phyloP scores from a whole-genome alignment of 2,888 invertebrate species.

The Lasioglossum malachurum region DNA sequence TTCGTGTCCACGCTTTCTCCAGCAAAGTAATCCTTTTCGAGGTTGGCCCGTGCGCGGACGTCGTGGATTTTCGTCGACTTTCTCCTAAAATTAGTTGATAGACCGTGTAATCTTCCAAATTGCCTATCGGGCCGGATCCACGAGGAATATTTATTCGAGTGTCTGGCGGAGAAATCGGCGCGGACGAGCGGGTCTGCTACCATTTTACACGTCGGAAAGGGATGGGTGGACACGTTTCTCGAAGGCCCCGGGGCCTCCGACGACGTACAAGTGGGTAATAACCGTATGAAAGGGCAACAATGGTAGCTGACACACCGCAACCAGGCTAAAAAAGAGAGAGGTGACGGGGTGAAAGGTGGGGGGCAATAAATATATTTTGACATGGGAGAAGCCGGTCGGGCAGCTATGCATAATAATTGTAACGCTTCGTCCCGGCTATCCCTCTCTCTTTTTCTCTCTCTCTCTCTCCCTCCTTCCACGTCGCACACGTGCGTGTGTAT shows the following conservation, averaged over 20 bases:
- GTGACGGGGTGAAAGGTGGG: slow-evolving; percentile 52
- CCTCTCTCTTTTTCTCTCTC: not conserved
- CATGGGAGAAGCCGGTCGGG: slow-evolving; percentile 80
- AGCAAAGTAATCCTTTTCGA: slow-evolving; percentile 28
- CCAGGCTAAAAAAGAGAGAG: slow-evolving; percentile 63
- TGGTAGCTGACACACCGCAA: slow-evolving; percentile 81
- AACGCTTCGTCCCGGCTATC: slow-evolving; percentile 67
- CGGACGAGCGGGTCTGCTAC: not conserved
- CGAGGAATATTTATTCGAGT: not conserved
- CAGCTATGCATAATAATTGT: slow-evolving; percentile 81
- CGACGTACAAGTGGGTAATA: slow-evolving; percentile 82
- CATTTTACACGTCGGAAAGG: not conserved
- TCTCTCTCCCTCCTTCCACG: not conserved
- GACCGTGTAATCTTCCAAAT: slow-evolving; percentile 17
- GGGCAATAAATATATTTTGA: slow-evolving; percentile 85
- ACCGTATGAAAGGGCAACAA: slow-evolving; percentile 83
- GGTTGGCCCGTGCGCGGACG: not conserved
- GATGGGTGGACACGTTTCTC: not conserved
- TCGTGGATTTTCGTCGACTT: slow-evolving; percentile 27
- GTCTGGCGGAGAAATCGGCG: slow-evolving; percentile 1
- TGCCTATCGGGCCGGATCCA: not conserved
- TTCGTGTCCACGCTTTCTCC: slow-evolving; percentile 49
- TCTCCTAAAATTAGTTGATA: slow-evolving; percentile 34
- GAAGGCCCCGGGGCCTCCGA: not conserved
- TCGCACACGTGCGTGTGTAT: slow-evolving; percentile 46